Percentiles rank a stretch among this genome's conserved stretches.
Conservation (phyloP, 2,113 vertebrate species). For the Caloenas nicobarica region DNA sequence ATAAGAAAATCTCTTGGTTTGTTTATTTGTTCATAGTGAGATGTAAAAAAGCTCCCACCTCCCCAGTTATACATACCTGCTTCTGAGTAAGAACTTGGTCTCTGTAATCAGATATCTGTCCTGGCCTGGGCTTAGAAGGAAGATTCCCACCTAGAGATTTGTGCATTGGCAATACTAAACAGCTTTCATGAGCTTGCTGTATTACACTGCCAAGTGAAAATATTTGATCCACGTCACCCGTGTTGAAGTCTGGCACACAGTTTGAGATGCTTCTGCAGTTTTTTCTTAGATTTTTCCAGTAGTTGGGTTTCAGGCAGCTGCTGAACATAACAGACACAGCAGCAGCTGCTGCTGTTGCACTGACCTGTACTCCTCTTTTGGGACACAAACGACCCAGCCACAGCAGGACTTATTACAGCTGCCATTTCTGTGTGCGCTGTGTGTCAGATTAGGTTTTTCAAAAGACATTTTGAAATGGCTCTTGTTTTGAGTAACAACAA, state of each 20-base stretch:
- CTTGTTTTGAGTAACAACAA: neutral
- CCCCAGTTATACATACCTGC: neutral
- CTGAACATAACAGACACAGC: neutral
- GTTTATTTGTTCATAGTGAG: neutral
- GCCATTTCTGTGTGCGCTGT: neutral
- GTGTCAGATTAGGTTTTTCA: neutral
- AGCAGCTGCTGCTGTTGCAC: neutral
- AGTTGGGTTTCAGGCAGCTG: neutral
- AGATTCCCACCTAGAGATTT: neutral
- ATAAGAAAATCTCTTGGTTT: neutral
- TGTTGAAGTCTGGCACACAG: neutral
- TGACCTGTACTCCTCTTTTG: neutral
- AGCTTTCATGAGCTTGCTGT: neutral
- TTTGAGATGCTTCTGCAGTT: neutral
- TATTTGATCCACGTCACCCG: neutral
- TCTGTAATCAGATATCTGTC: neutral
- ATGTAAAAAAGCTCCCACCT: neutral
- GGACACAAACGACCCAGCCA: neutral
- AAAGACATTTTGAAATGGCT: neutral
- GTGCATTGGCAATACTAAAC: conserved; percentile 4
- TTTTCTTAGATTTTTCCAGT: neutral
- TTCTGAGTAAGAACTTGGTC: neutral
- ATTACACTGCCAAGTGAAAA: neutral
- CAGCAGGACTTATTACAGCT: neutral
- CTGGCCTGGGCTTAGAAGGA: neutral